Base-by-base conservation (phyloP, 2,888 invertebrate genomes). In the Pelosia muscerda region DNA sequence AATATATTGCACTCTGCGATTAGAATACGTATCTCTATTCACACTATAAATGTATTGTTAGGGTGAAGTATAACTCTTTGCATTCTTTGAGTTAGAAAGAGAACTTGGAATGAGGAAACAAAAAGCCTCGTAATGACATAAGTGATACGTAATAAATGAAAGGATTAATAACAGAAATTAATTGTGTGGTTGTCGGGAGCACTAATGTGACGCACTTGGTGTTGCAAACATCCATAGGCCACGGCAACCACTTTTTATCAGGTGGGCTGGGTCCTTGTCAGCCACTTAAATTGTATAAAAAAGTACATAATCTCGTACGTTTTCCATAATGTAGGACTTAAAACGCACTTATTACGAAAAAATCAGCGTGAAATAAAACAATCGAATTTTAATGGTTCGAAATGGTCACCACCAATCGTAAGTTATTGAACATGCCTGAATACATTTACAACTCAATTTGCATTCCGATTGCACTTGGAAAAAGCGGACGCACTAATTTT, bases 391-490 rank as follows among this genome's bases (percentile, higher is more conserved):
- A 76, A 81, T 79, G 72, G 69, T 71, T 72, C 71, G 70, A 65
- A 78, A 77, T 77, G 73, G 75, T 77, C 63, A 81, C 81, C 74
- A 73, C 77, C 72, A 75, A 78, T 75, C 67, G 69, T 56, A 71
- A 74, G 79, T 81, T 75, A 78, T 79, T 75, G 75, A 73, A 76
- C 73, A 75, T 77, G 79, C 75, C 69, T 81, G 69, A 73, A 69
- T 70, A 81, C 73, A 78, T 81, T 74, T 78, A 81, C 73, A 78
- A 73, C 58, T 69, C 73, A 76, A 81, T 81, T 81, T 81, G 61
- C 70, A 69, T 77, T 77, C 38, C 31, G 58, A 67, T 55, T 72
- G 59, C 68, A 66, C 55, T 66, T 60, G 26, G 55, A 61, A 60
- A 61, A 61, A 54, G 23, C 55, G 55, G 55, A 53, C 55, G 25